Evolutionary conservation across 2,797 vertebrate species (phyloP).

Genomic region (Crocidura indochinensis): DNA sequence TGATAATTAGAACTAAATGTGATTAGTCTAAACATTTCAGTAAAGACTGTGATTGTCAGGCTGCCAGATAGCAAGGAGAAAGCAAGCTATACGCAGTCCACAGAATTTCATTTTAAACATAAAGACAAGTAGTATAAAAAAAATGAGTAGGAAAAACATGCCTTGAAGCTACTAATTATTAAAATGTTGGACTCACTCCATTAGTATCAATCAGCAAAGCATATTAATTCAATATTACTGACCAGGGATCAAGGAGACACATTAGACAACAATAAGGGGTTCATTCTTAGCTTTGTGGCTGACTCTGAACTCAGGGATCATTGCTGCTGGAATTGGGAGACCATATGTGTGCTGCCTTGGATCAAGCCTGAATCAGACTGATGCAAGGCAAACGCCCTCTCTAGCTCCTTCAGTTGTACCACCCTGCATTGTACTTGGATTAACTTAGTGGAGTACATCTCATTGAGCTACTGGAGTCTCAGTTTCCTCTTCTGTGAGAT

Average conservation of each 20-base stretch:
- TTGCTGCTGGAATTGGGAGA: too few relatives aligned
- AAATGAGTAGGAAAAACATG: not conserved
- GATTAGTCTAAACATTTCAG: conserved; percentile 53
- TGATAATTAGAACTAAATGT: not conserved
- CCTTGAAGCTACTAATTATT: not conserved
- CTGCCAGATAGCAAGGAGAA: not conserved
- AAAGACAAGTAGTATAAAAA: not conserved
- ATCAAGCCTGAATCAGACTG: too few relatives aligned
- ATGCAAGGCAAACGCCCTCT: too few relatives aligned
- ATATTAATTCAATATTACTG: not conserved
- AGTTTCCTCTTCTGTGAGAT: conserved; percentile 9
- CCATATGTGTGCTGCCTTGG: too few relatives aligned
- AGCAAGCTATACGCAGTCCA: not conserved
- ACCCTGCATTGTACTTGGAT: too few relatives aligned
- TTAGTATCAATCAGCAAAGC: not conserved
- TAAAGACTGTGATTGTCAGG: conserved; percentile 11
- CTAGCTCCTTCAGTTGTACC: too few relatives aligned
- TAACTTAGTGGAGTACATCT: too few relatives aligned
- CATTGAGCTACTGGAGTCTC: not conserved
- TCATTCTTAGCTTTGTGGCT: not conserved
- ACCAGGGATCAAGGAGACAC: not conserved
- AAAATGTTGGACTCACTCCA: not conserved
- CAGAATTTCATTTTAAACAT: not conserved
- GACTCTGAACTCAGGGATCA: too few relatives aligned
- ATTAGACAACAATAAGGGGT: not conserved